phyloP scores from a whole-genome alignment of 2,797 vertebrate species.

The Smutsia gigantea region DNA sequence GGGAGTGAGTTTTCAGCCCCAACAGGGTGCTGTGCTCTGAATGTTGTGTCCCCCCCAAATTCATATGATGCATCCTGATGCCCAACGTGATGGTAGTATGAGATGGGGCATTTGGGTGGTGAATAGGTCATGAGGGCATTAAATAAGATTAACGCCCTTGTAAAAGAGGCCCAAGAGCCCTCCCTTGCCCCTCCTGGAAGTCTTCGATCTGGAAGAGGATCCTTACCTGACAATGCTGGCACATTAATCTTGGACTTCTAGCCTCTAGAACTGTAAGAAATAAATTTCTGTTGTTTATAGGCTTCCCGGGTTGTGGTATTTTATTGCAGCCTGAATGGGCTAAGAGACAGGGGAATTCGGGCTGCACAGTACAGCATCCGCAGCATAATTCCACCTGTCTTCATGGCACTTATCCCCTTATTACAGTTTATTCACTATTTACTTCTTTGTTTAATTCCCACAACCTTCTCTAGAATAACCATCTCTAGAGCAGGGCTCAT shows the following conservation, averaged over 20 bases:
- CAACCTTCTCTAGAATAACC: neutral
- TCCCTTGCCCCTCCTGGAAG: neutral
- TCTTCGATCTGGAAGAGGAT: neutral
- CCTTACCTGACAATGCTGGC: neutral
- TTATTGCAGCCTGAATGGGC: neutral
- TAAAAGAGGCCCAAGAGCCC: neutral
- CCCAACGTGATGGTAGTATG: neutral
- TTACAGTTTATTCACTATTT: neutral
- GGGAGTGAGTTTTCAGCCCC: neutral
- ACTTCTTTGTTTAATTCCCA: neutral
- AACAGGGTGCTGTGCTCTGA: neutral
- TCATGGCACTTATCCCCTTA: neutral
- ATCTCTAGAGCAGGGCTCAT: neutral
- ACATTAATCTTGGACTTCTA: neutral
- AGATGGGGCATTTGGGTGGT: neutral
- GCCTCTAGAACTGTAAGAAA: neutral
- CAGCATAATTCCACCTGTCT: neutral
- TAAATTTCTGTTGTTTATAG: neutral
- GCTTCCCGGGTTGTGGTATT: neutral
- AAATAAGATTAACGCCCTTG: neutral
- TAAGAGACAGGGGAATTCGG: neutral
- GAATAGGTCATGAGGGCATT: neutral
- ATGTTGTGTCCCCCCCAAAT: neutral
- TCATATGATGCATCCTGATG: neutral
- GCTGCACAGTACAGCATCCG: neutral